Evolutionary conservation across 64 coral and sea anemone genomes (phyloP).

Genomic region (Hydrozoanthus tunicans): DNA sequence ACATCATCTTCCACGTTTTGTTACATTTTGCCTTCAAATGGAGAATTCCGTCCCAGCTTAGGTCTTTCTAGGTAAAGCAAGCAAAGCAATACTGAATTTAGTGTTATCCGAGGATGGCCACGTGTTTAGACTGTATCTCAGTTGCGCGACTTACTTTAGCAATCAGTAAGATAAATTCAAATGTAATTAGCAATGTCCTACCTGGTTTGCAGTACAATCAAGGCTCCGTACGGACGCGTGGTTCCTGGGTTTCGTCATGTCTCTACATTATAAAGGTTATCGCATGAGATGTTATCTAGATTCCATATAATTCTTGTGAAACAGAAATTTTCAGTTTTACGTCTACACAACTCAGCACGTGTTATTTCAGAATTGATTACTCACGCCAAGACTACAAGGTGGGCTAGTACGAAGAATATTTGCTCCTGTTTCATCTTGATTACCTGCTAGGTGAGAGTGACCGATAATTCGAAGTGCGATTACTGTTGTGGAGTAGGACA

Average conservation of each 20-base stretch:
- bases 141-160: background rate
- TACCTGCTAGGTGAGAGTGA: slow-evolving; percentile 2
- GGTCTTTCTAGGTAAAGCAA: background rate
- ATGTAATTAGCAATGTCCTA: background rate
- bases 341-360: slow-evolving; percentile 6
- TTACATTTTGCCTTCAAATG: background rate
- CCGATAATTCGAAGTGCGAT: background rate
- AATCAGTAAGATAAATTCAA: background rate
- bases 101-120: background rate
- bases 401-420: background rate
- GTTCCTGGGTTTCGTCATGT: background rate
- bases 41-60: background rate
- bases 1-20: slow-evolving; percentile 1
- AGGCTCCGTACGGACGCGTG: background rate
- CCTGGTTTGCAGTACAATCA: slow-evolving; percentile 7
- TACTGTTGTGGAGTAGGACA: background rate
- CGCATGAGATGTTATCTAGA: slow-evolving; percentile 42
- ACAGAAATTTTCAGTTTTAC: background rate
- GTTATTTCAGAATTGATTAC: slow-evolving; percentile 8
- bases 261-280: background rate
- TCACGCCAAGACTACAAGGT: slow-evolving; percentile 41
- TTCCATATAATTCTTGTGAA: background rate
- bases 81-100: background rate
- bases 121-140: background rate
- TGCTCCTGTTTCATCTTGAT: slow-evolving; percentile 42